Percentiles rank a stretch among this genome's conserved stretches.
Conservation (phyloP, 53 echinoderm and acorn worm species). For the Holothuria leucospilota region DNA sequence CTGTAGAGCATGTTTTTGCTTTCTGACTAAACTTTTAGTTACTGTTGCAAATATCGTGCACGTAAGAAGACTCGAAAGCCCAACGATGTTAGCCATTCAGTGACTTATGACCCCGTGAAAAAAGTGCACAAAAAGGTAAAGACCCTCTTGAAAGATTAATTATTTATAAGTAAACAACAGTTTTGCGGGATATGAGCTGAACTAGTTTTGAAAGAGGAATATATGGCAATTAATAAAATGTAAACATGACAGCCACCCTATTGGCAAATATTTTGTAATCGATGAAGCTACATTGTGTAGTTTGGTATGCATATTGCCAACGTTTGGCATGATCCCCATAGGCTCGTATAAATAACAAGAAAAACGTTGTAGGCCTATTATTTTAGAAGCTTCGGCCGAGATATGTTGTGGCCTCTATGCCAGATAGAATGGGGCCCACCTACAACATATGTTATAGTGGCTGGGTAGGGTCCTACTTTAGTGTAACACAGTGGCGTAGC, state of each 20-base stretch:
- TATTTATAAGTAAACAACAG: background rate
- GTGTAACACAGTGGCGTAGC: no score
- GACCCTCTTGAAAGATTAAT: background rate
- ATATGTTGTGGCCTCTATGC: no score
- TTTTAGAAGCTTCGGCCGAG: no score
- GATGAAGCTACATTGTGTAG: no score
- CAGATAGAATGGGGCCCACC: no score
- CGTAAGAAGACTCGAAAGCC: background rate
- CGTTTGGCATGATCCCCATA: no score
- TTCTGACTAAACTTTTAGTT: background rate
- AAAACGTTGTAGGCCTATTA: no score
- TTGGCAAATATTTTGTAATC: constrained; percentile 5
- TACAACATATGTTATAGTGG: no score
- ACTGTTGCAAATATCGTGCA: background rate
- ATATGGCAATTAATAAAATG: background rate
- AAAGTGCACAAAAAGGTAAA: background rate
- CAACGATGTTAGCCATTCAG: background rate
- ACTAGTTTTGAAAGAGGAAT: background rate
- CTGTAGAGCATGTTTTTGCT: background rate
- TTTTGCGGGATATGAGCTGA: background rate
- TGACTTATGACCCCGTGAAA: background rate
- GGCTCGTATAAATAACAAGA: no score
- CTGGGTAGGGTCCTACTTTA: no score
- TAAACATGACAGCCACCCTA: background rate
- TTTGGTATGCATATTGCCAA: no score